These are phyloP conservation scores for Phrynosoma blainvillii DNA, from an alignment of 2,113 vertebrate genomes.

Conservation along the genomic window DNA sequence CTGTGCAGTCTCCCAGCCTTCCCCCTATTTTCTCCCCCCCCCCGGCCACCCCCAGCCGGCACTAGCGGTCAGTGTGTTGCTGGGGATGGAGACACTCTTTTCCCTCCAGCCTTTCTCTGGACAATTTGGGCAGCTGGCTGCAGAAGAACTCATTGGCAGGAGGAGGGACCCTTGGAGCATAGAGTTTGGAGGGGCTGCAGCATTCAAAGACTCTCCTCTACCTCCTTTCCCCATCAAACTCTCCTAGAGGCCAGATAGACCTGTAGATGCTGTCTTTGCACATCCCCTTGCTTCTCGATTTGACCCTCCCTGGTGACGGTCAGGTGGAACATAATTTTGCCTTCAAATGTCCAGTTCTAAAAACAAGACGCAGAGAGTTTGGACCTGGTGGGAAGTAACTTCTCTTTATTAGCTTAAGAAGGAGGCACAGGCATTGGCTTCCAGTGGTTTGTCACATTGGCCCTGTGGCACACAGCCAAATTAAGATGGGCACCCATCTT, in stretches of 20 bases:
- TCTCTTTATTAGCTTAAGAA: conserved; percentile 10
- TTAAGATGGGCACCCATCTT: too few species aligned
- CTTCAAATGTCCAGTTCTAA: not conserved
- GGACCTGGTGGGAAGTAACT: not conserved
- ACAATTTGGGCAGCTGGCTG: too few species aligned
- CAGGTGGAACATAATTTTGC: accelerated
- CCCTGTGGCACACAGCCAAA: not conserved
- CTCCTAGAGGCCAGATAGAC: too few species aligned
- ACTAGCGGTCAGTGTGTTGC: too few species aligned
- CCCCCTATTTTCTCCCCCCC: too few species aligned
- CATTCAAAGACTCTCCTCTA: too few species aligned
- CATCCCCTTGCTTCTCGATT: not conserved
- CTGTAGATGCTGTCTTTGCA: not conserved
- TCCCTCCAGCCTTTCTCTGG: too few species aligned
- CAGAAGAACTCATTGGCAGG: not conserved
- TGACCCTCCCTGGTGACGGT: not conserved
- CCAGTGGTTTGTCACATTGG: not conserved
- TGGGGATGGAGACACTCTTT: too few species aligned
- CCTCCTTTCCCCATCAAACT: too few species aligned
- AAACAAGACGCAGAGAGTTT: not conserved
- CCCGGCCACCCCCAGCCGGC: too few species aligned
- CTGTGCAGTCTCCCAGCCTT: too few species aligned
- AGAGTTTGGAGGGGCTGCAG: too few species aligned
- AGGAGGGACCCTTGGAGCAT: not conserved
- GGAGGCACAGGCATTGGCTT: not conserved